These are phyloP conservation scores for Eutolmus rufibarbis DNA, from an alignment of 2,888 invertebrate genomes.

Conservation along the genomic window DNA sequence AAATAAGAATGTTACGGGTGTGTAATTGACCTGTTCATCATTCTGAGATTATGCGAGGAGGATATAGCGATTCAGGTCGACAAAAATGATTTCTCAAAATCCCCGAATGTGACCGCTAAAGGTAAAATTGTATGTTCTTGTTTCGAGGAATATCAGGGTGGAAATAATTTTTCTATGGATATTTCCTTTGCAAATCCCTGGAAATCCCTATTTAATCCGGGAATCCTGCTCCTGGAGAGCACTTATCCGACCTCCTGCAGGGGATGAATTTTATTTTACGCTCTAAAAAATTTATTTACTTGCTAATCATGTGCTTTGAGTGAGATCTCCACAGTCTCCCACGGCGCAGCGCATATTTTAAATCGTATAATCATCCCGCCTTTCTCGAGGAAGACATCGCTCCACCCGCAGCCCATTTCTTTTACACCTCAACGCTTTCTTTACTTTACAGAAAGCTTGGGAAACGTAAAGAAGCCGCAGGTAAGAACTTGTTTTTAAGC, in stretches of 20 bases:
- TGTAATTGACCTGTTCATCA: background rate
- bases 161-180: background rate
- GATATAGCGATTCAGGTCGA: background rate
- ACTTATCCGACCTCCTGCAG: background rate
- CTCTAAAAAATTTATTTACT: slow-evolving; percentile 19
- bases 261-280: slow-evolving; percentile 15
- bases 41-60: background rate
- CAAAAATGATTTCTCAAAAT: background rate
- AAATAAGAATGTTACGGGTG: background rate
- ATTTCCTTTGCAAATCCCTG: background rate
- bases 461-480: background rate
- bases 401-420: background rate
- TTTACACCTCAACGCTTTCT: background rate
- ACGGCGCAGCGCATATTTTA: background rate
- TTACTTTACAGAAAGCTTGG: no score
- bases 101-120: background rate
- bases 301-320: slow-evolving; percentile 2
- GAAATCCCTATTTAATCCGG: background rate
- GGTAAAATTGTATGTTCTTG: background rate
- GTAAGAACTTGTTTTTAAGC: slow-evolving; percentile 7
- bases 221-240: background rate
- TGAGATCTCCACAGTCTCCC: background rate
- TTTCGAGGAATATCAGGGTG: background rate
- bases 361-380: background rate
- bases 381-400: background rate